Evolutionary conservation across 2,113 vertebrate species (phyloP).

Genomic region (Panthera tigris): DNA sequence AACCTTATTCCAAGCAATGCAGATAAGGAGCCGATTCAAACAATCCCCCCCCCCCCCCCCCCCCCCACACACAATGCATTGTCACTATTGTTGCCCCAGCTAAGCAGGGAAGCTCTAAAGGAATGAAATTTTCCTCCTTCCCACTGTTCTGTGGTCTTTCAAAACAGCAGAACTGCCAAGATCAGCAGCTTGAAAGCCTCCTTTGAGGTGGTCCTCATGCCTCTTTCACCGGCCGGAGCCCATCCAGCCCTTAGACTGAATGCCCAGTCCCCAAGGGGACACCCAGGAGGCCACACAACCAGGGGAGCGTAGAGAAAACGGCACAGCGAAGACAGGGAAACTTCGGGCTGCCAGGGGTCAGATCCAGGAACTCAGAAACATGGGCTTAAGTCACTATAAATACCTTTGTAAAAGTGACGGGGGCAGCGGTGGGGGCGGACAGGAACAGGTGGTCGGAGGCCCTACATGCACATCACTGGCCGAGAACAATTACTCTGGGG

Average conservation of each 20-base stretch:
- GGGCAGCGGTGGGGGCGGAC: background rate
- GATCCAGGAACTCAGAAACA: background rate
- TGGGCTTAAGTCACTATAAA: background rate
- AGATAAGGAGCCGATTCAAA: constrained; percentile 21
- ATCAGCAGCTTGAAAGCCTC: constrained; percentile 50
- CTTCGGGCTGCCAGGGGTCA: background rate
- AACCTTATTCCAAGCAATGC: constrained; percentile 25
- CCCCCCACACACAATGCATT: background rate
- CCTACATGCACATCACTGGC: background rate
- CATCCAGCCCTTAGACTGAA: constrained; percentile 35
- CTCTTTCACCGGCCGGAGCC: constrained; percentile 34
- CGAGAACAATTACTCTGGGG: background rate
- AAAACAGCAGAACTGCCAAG: constrained; percentile 73
- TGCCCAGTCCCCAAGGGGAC: background rate
- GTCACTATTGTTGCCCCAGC: constrained; percentile 37
- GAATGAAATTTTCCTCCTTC: constrained; percentile 57
- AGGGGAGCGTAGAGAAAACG: background rate
- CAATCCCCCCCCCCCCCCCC: background rate
- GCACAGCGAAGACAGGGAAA: background rate
- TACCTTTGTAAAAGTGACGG: background rate
- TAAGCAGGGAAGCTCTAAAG: constrained; percentile 37
- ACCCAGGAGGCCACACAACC: background rate
- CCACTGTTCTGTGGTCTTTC: constrained; percentile 73
- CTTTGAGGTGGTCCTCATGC: constrained; percentile 62
- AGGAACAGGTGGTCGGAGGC: background rate